Percentiles rank a stretch among this genome's conserved stretches.
Evolutionary conservation across 2,888 invertebrate species (phyloP).

Genomic region (Drosophila anceps): DNA sequence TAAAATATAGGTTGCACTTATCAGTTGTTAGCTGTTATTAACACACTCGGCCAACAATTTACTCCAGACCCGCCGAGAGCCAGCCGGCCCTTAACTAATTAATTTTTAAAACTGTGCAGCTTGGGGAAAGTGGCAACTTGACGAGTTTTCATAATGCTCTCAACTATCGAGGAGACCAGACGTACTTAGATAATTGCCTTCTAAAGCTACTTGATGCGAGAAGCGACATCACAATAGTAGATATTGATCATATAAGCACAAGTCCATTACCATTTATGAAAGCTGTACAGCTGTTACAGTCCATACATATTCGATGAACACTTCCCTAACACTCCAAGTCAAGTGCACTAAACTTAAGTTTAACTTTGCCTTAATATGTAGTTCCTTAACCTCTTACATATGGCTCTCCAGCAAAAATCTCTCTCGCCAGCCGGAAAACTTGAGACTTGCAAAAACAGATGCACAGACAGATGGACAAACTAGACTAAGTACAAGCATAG

Average conservation of each 20-base stretch:
- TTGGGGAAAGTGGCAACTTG: constrained; percentile 5
- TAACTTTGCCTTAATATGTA: constrained; percentile 18
- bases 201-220: constrained; percentile 8
- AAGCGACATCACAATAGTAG: neutral
- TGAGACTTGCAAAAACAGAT: constrained; percentile 16
- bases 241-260: constrained; percentile 21
- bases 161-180: constrained; percentile 1
- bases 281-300: neutral
- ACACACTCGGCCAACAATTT: neutral
- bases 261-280: constrained; percentile 8
- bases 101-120: constrained; percentile 4
- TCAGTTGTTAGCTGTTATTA: constrained; percentile 15
- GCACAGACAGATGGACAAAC: constrained; percentile 4
- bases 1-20: constrained; percentile 39
- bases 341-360: constrained; percentile 38
- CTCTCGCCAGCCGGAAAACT: constrained; percentile 40
- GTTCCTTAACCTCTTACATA: constrained; percentile 47
- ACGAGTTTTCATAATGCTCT: constrained; percentile 14
- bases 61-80: neutral
- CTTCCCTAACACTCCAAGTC: constrained; percentile 25
- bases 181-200: constrained; percentile 22
- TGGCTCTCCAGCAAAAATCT: constrained; percentile 30
- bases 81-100: constrained; percentile 18
- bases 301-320: constrained; percentile 13
- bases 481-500: constrained; percentile 25